These are phyloP conservation scores for Mungos mungo DNA, from an alignment of 2,113 vertebrate species.

Conservation along the genomic window DNA sequence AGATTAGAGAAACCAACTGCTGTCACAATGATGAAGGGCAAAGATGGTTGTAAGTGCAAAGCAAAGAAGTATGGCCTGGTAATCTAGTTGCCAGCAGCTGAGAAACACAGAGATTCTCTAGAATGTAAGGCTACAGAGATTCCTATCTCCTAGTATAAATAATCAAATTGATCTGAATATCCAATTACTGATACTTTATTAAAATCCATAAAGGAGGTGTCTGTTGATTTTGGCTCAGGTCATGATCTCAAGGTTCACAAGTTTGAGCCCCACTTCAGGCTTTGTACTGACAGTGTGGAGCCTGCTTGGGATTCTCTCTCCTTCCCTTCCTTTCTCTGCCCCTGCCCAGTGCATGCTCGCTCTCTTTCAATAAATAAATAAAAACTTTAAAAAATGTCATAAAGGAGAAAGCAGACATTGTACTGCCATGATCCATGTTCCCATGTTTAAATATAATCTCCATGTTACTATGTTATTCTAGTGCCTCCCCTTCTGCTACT, in stretches of 20 bases:
- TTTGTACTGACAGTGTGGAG: too few relatives aligned
- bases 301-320: too few relatives aligned
- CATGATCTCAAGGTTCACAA: too few relatives aligned
- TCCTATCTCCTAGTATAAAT: neutral
- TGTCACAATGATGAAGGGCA: neutral
- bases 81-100: neutral
- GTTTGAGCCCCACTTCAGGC: too few relatives aligned
- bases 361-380: too few relatives aligned
- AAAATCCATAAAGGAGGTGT: neutral
- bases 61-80: neutral
- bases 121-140: neutral
- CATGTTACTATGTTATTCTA: neutral
- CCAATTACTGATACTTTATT: conserved; percentile 15
- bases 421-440: neutral
- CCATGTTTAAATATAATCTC: conserved; percentile 13
- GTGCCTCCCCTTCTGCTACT: neutral
- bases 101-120: neutral
- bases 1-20: neutral
- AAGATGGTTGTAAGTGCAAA: neutral
- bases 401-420: neutral
- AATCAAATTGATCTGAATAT: conserved; percentile 34
- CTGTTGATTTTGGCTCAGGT: too few relatives aligned
- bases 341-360: too few relatives aligned
- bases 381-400: neutral
- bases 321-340: too few relatives aligned